These are phyloP conservation scores for Aldabrachelys gigantea DNA, from an alignment of 2,113 vertebrate genomes.

Conservation along the genomic window DNA sequence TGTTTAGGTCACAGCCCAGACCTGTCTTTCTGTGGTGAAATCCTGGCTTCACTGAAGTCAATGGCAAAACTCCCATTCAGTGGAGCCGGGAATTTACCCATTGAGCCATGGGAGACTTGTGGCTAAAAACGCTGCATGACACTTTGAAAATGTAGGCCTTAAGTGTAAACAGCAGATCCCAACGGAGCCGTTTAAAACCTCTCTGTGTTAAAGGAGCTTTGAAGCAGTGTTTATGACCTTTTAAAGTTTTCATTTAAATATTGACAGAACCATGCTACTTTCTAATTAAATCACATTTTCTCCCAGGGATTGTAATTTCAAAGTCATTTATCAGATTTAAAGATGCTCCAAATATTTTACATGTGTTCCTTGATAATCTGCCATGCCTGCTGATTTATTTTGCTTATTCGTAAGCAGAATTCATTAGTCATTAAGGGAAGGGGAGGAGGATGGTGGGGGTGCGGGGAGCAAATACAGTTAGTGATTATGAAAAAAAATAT, in stretches of 20 bases:
- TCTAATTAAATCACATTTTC: slow-evolving; percentile 85
- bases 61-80: not conserved
- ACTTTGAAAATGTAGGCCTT: accelerated
- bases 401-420: slow-evolving; percentile 82
- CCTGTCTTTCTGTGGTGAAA: not conserved
- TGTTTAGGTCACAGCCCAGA: not conserved
- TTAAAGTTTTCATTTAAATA: slow-evolving; percentile 78
- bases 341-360: slow-evolving; percentile 81
- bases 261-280: slow-evolving; percentile 78
- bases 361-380: slow-evolving; percentile 89
- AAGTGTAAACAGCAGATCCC: accelerated
- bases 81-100: not conserved
- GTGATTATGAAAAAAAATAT: slow-evolving; percentile 72
- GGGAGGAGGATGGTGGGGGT: slow-evolving; percentile 64
- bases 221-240: slow-evolving; percentile 59
- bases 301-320: slow-evolving; percentile 87
- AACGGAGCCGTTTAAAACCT: not conserved
- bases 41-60: not conserved
- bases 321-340: slow-evolving; percentile 91
- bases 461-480: slow-evolving; percentile 40
- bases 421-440: slow-evolving; percentile 89
- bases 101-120: not conserved
- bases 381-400: slow-evolving; percentile 90
- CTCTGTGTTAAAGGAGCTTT: slow-evolving; percentile 24
- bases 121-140: not conserved